Evolutionary conservation across 2,797 vertebrate species (phyloP), one percentile per base, ranked within the genome.

Genomic region (Clamator glandarius): DNA sequence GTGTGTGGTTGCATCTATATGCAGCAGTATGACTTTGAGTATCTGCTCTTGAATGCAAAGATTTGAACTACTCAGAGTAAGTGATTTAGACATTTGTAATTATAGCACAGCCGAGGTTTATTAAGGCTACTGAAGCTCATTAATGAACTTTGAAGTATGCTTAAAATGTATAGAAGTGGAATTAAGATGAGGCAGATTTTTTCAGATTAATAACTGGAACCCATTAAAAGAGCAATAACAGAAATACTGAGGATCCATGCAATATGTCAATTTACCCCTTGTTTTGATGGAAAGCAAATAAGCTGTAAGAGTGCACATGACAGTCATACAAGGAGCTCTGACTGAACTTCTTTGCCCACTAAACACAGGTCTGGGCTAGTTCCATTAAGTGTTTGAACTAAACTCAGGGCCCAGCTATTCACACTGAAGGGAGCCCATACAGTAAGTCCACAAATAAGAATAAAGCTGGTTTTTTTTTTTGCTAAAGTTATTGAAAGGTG

Each of bases 71-170:
- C 70, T 81, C 59, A 61, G 62, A 69, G 18, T 33, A 61, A 90
- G 39, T 93, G 73, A 84, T 90, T 94, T 91, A 91, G 66, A 64
- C 74, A 31, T 73, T 95, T 73, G 48, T 88, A 95, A 95, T 96
- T 91, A 92, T 39, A 66, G 41, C 73, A 87, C 35, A 77, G 66
- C 39, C 52, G 79, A 64, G 14, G 14, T 85, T 95, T 93, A 88
- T 91, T 93, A 93, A 92, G 39, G 33, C 68, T 85, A 29, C 59
- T 68, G 57, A 94, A 89, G 66, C 73, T 95, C 64, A 87, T 90
- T 95, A 89, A 87, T 79, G 59, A 91, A 91, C 70, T 95, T 81
- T 92, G 90, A 95, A 88, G 74, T 86, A 73, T 42, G 63, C 74
- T 89, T 88, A 69, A 91, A 93, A 85, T 87, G 44, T 68, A 64